Conservation (phyloP, 2,888 invertebrate genomes). For the Belgica antarctica region DNA sequence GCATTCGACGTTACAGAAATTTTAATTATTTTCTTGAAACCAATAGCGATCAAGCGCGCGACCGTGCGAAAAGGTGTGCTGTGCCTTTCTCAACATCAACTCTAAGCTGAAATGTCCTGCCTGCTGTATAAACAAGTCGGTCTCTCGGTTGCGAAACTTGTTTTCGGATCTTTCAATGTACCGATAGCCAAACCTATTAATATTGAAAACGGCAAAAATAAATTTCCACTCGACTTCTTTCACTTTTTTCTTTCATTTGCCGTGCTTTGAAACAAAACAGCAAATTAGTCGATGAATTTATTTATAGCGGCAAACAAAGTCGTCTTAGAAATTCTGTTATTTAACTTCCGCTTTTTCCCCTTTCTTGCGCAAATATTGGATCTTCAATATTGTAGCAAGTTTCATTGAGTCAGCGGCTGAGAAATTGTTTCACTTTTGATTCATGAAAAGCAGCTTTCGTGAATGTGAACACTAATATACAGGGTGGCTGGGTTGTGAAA, state of each 20-base stretch:
- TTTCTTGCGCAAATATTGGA: not conserved
- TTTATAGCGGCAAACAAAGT: not conserved
- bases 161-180: not conserved
- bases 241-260: not conserved
- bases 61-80: not conserved
- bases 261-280: not conserved
- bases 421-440: not conserved
- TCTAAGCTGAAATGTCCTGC: not conserved
- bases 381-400: not conserved
- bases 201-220: not conserved
- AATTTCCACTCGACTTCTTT: not conserved
- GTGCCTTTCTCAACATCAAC: not conserved
- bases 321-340: not conserved
- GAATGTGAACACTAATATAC: no score
- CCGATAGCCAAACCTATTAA: not conserved
- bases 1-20: not conserved
- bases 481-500: no score
- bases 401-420: not conserved
- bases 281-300: slow-evolving; percentile 6
- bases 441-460: no score
- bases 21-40: not conserved
- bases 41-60: not conserved
- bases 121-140: not conserved
- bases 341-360: not conserved
- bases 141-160: not conserved